Evolutionary conservation across 1,140 invertebrate genomes (phyloP), one percentile per base, ranked within the genome.

Genomic region (Panulirus ornatus): DNA sequence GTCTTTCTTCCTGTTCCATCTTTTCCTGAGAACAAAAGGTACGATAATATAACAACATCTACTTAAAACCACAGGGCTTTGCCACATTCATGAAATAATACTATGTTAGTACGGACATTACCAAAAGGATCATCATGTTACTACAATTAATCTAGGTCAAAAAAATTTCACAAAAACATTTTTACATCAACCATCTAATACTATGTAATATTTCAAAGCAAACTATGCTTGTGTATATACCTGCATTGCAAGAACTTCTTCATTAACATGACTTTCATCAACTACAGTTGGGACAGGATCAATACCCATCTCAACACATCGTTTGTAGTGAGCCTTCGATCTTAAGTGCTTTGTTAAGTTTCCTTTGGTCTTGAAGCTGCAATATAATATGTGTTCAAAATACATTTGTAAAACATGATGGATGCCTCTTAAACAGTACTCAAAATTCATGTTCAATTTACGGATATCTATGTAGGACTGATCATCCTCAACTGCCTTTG

Each of bases 271-370:
- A 9, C 95, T 94, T 40, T 96, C 96, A 76, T 96, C 96, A 93
- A 95, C 96, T n/a, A 95, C 95, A 38, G 95, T 96, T 83, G 96
- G 97, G 38, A 96, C 96, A 19, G 96, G 95, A 89, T 94, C 92
- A 66, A 98, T 96, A 22, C 97, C 97, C 76, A 98, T 94, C 93
- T 98, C 97, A 9, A 97, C 95, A 94, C 98, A 98, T 92, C 97
- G 97, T 93, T 98, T 98, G 93, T 97, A 97, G 94, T 99, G 99
- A 0, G 98, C 97, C 94, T 99, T 99, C 22, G 98, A 99, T 93
- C 99, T 99, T 97, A 99, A 98, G 93, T 99, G 99, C 94, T 99
- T 99, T 0, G 98, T 99, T 30, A 99, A 94, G 94, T 99, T 99
- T 0, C 99, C 98, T 94, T 99, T 99, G 5, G 98, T 99, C 95